Evolutionary conservation across 2,797 vertebrate genomes (phyloP).

Genomic region (Channallabes apus): DNA sequence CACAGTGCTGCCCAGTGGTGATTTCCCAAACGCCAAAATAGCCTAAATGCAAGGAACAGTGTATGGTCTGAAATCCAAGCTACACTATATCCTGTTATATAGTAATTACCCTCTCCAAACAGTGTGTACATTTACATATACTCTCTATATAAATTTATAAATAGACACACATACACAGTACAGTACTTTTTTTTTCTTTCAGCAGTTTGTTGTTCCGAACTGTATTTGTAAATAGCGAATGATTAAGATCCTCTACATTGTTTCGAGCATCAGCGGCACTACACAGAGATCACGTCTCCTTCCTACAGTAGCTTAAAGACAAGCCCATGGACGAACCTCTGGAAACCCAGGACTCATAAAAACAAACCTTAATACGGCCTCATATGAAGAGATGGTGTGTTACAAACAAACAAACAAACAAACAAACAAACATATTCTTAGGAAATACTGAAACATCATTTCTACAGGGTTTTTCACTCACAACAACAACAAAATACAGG

Average conservation of each 20-base stretch:
- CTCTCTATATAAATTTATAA: too few relatives aligned
- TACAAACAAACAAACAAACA: neutral
- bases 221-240: too few relatives aligned
- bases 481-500: neutral
- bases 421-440: neutral
- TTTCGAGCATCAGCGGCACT: too few relatives aligned
- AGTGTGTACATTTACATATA: too few relatives aligned
- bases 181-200: too few relatives aligned
- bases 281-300: constrained; percentile 7
- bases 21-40: neutral
- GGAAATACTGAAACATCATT: neutral
- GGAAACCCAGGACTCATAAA: too few relatives aligned
- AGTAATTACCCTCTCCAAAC: neutral
- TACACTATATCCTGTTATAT: neutral
- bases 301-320: neutral
- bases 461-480: neutral
- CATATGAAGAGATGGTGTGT: neutral
- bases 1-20: too few relatives aligned
- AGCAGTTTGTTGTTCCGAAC: too few relatives aligned
- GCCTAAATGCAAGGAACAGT: neutral
- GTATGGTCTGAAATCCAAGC: neutral
- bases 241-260: neutral
- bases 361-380: neutral
- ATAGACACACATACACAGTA: too few relatives aligned
- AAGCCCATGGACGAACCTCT: neutral